Percentiles rank a stretch among this genome's conserved stretches.
These are phyloP conservation scores for Cydia pomonella DNA, from an alignment of 1,140 invertebrate species.

Conservation along the genomic window DNA sequence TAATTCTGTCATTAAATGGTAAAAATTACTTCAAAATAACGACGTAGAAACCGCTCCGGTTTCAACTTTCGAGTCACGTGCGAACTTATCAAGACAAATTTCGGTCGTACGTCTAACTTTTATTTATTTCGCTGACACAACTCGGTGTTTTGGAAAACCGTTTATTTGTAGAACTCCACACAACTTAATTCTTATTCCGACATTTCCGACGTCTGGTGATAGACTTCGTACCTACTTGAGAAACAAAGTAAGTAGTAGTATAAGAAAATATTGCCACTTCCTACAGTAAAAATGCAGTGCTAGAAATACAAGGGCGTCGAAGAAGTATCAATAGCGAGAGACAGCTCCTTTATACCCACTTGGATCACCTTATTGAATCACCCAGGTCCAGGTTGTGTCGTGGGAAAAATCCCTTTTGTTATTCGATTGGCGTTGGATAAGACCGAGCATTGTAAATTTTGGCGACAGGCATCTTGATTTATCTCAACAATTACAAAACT, in stretches of 20 bases:
- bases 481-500: no score
- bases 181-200: background rate
- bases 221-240: background rate
- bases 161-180: background rate
- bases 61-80: background rate
- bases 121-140: background rate
- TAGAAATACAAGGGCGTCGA: no score
- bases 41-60: background rate
- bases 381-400: no score
- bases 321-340: no score
- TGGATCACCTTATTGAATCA: no score
- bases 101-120: conserved; percentile 9
- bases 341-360: no score
- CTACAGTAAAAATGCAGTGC: no score
- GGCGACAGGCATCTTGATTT: no score
- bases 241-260: background rate
- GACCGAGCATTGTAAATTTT: no score
- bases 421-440: no score
- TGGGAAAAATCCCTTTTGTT: no score
- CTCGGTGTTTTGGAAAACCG: background rate
- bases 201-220: background rate
- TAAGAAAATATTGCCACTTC: background rate
- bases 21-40: background rate
- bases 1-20: background rate
- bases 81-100: conserved; percentile 22